phyloP scores from a whole-genome alignment of 1,140 invertebrate species.

The Lycorma delicatula region DNA sequence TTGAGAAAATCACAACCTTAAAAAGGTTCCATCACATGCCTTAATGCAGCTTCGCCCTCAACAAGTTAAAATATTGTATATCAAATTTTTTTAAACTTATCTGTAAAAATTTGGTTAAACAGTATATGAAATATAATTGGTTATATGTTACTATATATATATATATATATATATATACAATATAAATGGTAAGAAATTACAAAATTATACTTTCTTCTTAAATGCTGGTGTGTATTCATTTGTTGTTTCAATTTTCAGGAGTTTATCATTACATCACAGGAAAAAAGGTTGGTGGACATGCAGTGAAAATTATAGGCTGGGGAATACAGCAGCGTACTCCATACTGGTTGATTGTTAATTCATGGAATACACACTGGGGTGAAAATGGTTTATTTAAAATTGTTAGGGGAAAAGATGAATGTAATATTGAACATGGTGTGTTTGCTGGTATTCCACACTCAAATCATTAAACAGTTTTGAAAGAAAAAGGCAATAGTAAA shows the following conservation, averaged over 20 bases:
- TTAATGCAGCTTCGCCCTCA: too few species aligned
- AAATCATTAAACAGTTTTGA: too few species aligned
- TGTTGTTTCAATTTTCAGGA: slow-evolving; percentile 45
- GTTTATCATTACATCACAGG: slow-evolving; percentile 76
- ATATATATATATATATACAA: background rate
- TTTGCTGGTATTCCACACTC: slow-evolving; percentile 71
- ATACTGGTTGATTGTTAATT: slow-evolving; percentile 88
- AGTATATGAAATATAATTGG: too few species aligned
- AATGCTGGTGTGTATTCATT: background rate
- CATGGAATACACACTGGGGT: slow-evolving; percentile 87
- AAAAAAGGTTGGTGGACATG: slow-evolving; percentile 71
- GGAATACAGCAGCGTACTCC: slow-evolving; percentile 42
- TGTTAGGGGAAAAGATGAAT: slow-evolving; percentile 64
- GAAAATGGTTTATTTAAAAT: slow-evolving; percentile 86
- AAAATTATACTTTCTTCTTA: background rate
- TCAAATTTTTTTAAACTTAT: too few species aligned
- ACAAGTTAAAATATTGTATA: too few species aligned
- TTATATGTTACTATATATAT: too few species aligned
- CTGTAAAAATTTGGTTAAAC: too few species aligned
- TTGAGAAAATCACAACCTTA: too few species aligned
- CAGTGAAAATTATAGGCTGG: slow-evolving; percentile 78
- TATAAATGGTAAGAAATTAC: slow-evolving; percentile 9
- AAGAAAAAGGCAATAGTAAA: too few species aligned
- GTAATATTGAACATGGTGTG: slow-evolving; percentile 55
- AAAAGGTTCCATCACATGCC: too few species aligned